Conservation (phyloP, 2,797 vertebrate species). For the Falco biarmicus region DNA sequence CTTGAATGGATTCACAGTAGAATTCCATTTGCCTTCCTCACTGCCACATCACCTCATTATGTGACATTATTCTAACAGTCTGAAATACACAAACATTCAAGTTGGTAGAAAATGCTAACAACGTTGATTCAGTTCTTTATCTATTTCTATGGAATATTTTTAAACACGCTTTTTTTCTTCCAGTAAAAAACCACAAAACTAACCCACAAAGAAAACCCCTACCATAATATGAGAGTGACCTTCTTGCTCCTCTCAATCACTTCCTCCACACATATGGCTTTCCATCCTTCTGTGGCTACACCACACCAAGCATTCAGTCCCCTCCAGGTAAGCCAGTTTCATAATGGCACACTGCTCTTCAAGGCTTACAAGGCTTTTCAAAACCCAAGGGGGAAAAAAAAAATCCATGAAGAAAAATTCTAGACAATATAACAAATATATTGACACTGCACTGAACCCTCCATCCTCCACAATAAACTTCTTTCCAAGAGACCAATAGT, state of each 20-base stretch:
- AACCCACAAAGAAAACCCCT: too few species aligned
- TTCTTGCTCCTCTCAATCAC: not conserved
- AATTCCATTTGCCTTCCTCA: not conserved
- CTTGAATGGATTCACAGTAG: not conserved
- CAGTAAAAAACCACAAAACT: not conserved
- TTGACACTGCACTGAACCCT: not conserved
- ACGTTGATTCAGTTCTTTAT: not conserved
- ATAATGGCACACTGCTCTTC: not conserved
- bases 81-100: not conserved
- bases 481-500: not conserved
- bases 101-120: not conserved
- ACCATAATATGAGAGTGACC: not conserved
- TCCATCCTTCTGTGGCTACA: not conserved
- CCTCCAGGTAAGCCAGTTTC: not conserved
- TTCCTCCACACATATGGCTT: accelerated
- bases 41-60: not conserved
- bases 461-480: not conserved
- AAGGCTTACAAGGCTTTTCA: not conserved
- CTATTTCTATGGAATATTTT: not conserved
- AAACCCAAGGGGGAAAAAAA: not conserved
- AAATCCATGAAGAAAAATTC: not conserved
- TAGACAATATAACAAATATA: not conserved
- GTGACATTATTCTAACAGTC: not conserved
- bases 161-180: not conserved
- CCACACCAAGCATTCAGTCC: not conserved